phyloP scores from a whole-genome alignment of 2,888 invertebrate species.

The Eristalis arbustorum region DNA sequence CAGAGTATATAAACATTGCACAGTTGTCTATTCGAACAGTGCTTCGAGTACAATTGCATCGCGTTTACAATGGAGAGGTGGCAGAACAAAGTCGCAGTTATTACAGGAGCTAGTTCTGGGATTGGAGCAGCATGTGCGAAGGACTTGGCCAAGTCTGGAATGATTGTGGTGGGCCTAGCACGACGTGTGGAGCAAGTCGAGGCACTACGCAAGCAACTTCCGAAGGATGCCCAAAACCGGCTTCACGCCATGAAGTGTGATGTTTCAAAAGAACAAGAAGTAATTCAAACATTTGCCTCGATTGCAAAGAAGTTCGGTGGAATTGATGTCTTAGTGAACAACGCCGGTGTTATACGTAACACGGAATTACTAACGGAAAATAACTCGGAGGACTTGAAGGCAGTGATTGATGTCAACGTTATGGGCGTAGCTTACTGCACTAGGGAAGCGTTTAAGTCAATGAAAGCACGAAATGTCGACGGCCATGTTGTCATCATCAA shows the following conservation, averaged over 20 bases:
- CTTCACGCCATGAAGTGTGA: conserved; percentile 82
- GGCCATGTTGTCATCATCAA: conserved; percentile 82
- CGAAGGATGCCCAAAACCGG: conserved; percentile 73
- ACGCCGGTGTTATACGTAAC: conserved; percentile 80
- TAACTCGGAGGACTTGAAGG: conserved; percentile 76
- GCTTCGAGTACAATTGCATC: not conserved
- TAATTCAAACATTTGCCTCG: conserved; percentile 81
- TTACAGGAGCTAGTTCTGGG: conserved; percentile 85
- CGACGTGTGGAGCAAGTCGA: conserved; percentile 79
- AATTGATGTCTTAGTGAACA: conserved; percentile 83
- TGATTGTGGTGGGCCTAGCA: conserved; percentile 83
- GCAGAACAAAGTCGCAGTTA: conserved; percentile 83
- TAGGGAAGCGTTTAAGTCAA: conserved; percentile 81
- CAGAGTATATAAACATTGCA: not conserved
- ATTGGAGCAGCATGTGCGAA: conserved; percentile 78
- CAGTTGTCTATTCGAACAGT: not conserved
- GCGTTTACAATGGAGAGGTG: conserved; percentile 82
- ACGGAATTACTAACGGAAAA: conserved; percentile 74
- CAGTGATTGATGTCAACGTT: conserved; percentile 81
- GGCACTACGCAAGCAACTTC: conserved; percentile 75
- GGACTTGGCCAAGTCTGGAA: conserved; percentile 77
- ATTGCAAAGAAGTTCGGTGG: conserved; percentile 81
- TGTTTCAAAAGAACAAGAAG: conserved; percentile 82
- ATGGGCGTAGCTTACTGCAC: conserved; percentile 81
- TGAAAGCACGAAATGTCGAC: conserved; percentile 80